A percentile compares a stretch with the other conserved stretches of the same genome.
phyloP scores from a whole-genome alignment of 1,140 invertebrate species.

The Saccostrea echinata region DNA sequence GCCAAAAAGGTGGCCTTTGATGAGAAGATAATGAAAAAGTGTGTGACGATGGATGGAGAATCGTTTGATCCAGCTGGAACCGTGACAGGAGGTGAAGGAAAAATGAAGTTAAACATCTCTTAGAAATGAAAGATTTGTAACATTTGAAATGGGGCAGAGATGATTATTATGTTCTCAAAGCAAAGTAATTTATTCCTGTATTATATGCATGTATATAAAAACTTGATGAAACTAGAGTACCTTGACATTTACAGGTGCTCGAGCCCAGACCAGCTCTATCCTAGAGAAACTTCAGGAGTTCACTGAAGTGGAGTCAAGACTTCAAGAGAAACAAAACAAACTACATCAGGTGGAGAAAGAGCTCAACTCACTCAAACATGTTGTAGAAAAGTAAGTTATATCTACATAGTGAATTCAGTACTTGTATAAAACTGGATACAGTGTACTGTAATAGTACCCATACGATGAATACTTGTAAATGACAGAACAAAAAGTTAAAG shows the following conservation, averaged over 20 bases:
- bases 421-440: too few species aligned
- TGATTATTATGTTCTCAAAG: too few species aligned
- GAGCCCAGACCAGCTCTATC: slow-evolving; percentile 76
- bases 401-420: too few species aligned
- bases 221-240: neutral
- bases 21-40: slow-evolving; percentile 86
- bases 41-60: slow-evolving; percentile 96
- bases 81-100: slow-evolving; percentile 87
- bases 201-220: too few species aligned
- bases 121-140: neutral
- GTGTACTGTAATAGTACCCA: too few species aligned
- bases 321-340: slow-evolving; percentile 71
- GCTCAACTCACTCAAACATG: slow-evolving; percentile 66
- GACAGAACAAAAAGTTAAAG: too few species aligned
- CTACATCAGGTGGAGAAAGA: slow-evolving; percentile 76
- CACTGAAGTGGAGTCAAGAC: slow-evolving; percentile 65
- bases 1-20: slow-evolving; percentile 91
- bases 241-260: slow-evolving; percentile 70
- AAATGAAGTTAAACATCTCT: neutral
- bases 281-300: slow-evolving; percentile 76
- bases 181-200: too few species aligned
- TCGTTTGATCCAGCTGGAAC: slow-evolving; percentile 93
- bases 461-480: too few species aligned
- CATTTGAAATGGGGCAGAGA: neutral
- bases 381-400: slow-evolving; percentile 70